Evolutionary conservation across 2,888 invertebrate species (phyloP).

Genomic region (Eupithecia abbreviata): DNA sequence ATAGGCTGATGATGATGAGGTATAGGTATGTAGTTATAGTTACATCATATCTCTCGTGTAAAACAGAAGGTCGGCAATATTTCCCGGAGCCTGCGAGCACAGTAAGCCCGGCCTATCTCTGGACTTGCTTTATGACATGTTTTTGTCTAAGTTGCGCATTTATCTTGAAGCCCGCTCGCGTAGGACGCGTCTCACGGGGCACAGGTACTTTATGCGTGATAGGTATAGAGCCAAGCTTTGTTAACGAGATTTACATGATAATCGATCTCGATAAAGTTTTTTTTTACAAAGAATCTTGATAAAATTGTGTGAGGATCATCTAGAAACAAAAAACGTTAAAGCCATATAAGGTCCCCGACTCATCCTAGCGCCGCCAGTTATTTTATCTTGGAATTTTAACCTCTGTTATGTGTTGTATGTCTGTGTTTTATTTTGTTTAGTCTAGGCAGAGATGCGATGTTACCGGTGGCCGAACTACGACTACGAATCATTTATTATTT

Average conservation of each 20-base stretch:
- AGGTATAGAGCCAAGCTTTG: background rate
- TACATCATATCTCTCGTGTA: constrained; percentile 2
- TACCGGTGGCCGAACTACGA: too few relatives aligned
- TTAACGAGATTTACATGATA: background rate
- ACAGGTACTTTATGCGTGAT: background rate
- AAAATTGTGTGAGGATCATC: too few relatives aligned
- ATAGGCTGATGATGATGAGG: background rate
- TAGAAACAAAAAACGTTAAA: too few relatives aligned
- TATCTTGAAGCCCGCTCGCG: constrained; percentile 17
- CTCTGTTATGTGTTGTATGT: too few relatives aligned
- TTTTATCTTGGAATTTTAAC: too few relatives aligned
- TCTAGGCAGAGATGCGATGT: too few relatives aligned
- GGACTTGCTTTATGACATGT: constrained; percentile 29
- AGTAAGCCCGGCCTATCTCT: constrained; percentile 26
- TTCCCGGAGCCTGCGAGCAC: constrained; percentile 21
- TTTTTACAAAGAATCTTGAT: too few relatives aligned
- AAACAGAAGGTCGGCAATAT: constrained; percentile 26
- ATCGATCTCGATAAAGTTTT: too few relatives aligned
- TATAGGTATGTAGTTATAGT: background rate
- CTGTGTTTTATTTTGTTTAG: too few relatives aligned
- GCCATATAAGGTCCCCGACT: too few relatives aligned
- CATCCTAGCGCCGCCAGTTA: too few relatives aligned
- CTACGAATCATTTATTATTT: too few relatives aligned
- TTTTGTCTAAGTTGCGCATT: constrained; percentile 30
- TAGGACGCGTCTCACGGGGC: background rate